phyloP scores from a whole-genome alignment of 2,797 vertebrate species.

The Danio albolineatus region DNA sequence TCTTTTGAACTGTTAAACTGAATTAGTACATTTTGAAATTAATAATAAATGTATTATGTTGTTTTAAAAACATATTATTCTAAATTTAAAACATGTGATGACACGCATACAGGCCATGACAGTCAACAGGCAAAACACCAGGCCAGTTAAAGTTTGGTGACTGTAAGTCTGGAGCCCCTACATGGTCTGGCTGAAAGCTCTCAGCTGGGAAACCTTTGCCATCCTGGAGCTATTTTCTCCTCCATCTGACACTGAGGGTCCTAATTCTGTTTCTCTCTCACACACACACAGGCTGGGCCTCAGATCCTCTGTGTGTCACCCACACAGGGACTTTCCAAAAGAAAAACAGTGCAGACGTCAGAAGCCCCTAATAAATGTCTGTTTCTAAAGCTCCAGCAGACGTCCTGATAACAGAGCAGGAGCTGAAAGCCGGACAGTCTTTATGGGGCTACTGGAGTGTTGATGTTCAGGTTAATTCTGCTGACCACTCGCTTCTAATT shows the following conservation, averaged over 20 bases:
- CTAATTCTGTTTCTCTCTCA: constrained; percentile 64
- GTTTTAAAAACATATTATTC: background rate
- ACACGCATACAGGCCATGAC: background rate
- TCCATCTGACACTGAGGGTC: constrained; percentile 49
- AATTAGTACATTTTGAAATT: no score
- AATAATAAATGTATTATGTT: background rate
- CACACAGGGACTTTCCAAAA: constrained; percentile 49
- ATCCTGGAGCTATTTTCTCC: constrained; percentile 66
- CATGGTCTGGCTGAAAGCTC: constrained; percentile 59
- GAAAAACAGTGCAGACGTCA: constrained; percentile 27
- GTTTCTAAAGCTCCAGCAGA: constrained; percentile 16
- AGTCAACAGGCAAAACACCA: constrained; percentile 9
- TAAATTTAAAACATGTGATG: background rate
- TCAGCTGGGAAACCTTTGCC: constrained; percentile 52
- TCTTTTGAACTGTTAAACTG: background rate
- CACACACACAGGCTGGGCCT: constrained; percentile 24
- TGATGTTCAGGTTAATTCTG: background rate
- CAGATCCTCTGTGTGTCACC: constrained; percentile 28
- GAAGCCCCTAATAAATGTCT: constrained; percentile 15
- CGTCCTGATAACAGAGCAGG: constrained; percentile 13
- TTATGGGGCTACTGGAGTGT: constrained; percentile 7
- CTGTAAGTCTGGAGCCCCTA: constrained; percentile 60
- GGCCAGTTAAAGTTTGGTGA: constrained; percentile 45
- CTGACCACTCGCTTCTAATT: constrained; percentile 38
- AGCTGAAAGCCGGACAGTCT: constrained; percentile 44